Evolutionary conservation across 1,140 invertebrate species (phyloP).

Genomic region (Coenobita brevimanus): DNA sequence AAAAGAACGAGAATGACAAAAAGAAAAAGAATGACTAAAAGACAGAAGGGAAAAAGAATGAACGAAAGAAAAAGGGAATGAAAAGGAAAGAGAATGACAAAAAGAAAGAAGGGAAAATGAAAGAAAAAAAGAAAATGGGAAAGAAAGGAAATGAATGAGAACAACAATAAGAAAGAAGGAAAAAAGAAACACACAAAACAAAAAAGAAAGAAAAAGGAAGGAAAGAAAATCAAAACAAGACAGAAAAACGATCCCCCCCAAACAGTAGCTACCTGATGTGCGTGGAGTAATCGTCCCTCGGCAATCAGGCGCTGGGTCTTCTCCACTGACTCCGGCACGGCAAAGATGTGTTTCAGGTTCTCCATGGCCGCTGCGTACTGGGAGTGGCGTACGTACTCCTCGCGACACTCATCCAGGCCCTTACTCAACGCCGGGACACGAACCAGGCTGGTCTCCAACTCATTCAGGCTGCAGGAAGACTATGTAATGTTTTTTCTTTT

Average conservation of each 20-base stretch:
- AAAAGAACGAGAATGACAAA: neutral
- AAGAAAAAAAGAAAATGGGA: conserved; percentile 41
- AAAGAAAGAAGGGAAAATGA: neutral
- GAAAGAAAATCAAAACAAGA: no score
- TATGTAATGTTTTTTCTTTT: no score
- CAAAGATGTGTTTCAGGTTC: conserved; percentile 98
- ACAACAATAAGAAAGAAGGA: no score
- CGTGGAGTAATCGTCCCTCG: conserved; percentile 95
- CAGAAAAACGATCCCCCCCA: no score
- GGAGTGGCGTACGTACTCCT: conserved; percentile 94
- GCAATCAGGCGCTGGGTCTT: conserved; percentile 95
- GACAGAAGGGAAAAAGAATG: neutral
- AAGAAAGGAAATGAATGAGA: conserved; percentile 49
- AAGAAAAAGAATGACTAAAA: neutral
- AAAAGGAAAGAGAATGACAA: conserved; percentile 13
- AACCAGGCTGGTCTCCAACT: conserved; percentile 80
- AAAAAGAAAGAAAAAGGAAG: no score
- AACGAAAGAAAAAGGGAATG: neutral
- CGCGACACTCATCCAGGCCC: conserved; percentile 87
- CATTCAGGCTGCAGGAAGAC: conserved; percentile 76
- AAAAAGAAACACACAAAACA: no score
- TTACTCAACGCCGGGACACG: conserved; percentile 82
- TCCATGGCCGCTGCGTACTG: conserved; percentile 98
- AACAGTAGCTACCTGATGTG: conserved; percentile 83
- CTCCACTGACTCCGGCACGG: conserved; percentile 95